Conservation (phyloP, 2,797 vertebrate genomes). For the Chloroceryle inda region DNA sequence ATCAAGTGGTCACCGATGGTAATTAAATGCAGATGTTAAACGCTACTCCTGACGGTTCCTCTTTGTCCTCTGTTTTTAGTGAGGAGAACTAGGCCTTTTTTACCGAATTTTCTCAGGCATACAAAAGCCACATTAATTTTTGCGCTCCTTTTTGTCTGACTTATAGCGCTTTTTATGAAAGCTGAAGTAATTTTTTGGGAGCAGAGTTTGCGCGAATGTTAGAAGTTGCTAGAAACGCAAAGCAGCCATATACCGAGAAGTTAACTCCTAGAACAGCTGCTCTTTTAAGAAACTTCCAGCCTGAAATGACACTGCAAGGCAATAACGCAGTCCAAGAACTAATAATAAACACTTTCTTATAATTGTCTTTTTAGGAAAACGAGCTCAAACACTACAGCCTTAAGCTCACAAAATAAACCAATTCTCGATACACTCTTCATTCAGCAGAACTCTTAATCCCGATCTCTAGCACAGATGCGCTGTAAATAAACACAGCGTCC, state of each 20-base stretch:
- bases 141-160: neutral
- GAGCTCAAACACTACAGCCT: fast-evolving
- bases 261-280: neutral
- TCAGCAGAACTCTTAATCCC: neutral
- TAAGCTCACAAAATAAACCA: neutral
- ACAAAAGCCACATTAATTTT: neutral
- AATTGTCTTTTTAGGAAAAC: neutral
- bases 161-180: fast-evolving
- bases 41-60: neutral
- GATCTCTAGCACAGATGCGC: neutral
- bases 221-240: neutral
- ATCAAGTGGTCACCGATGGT: neutral
- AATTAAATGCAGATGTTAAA: neutral
- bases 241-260: fast-evolving
- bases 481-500: fast-evolving
- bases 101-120: neutral
- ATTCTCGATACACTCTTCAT: too few species aligned
- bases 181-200: too few species aligned
- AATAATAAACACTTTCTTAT: neutral
- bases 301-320: fast-evolving
- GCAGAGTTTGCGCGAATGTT: too few species aligned
- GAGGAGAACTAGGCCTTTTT: neutral
- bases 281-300: neutral
- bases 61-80: neutral
- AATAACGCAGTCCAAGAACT: fast-evolving